Evolutionary conservation across 2,113 vertebrate species (phyloP).

Genomic region (Dromaius novaehollandiae): DNA sequence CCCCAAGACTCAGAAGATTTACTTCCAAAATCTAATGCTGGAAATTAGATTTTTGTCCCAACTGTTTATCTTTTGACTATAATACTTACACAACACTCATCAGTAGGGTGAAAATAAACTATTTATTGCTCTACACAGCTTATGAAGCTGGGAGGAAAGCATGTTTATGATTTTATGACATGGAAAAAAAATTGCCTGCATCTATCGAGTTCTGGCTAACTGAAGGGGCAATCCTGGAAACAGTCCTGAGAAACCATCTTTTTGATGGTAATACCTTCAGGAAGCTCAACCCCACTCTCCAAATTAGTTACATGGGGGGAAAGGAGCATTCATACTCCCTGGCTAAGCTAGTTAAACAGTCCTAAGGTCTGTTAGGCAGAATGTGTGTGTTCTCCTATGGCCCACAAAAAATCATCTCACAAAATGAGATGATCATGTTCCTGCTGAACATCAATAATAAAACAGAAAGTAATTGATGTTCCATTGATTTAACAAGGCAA

Average conservation of each 20-base stretch:
- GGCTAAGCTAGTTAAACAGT: background rate
- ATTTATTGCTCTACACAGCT: background rate
- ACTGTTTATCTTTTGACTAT: background rate
- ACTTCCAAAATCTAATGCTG: background rate
- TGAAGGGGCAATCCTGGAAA: background rate
- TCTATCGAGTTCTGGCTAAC: background rate
- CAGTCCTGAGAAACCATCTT: background rate
- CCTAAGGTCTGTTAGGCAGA: background rate
- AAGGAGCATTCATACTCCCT: background rate
- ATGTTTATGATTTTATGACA: background rate
- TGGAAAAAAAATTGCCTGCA: background rate
- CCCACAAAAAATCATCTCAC: background rate
- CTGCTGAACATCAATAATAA: background rate
- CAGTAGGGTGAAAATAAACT: background rate
- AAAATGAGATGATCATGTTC: rapidly evolving
- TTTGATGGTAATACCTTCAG: background rate
- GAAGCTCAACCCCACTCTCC: background rate
- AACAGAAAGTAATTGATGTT: background rate
- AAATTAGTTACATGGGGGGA: rapidly evolving
- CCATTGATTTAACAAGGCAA: background rate
- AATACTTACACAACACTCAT: background rate
- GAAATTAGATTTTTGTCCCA: background rate
- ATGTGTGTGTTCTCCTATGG: rapidly evolving
- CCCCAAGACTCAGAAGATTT: slow-evolving; percentile 29
- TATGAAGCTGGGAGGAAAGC: background rate